phyloP scores from a whole-genome alignment of 2,113 vertebrate species.

The Patagioenas fasciata region DNA sequence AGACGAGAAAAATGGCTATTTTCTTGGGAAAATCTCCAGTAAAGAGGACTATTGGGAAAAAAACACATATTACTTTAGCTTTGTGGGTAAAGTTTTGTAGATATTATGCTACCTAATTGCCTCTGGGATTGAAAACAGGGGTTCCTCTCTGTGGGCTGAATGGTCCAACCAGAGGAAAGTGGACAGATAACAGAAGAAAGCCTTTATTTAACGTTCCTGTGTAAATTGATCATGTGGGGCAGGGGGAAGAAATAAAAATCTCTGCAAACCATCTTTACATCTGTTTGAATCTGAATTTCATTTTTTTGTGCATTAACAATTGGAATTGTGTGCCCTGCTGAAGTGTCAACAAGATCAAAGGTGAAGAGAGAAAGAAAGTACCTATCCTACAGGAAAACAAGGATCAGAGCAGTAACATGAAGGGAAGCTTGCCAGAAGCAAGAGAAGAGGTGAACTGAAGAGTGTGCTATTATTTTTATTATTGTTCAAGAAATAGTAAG shows the following conservation, averaged over 20 bases:
- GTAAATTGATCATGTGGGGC: not conserved
- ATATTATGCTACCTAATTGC: not conserved
- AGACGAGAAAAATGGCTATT: not conserved
- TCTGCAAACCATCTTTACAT: not conserved
- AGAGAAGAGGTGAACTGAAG: not conserved
- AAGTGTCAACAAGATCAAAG: not conserved
- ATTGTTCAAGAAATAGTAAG: not conserved
- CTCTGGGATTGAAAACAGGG: not conserved
- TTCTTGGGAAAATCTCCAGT: not conserved
- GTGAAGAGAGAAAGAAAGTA: not conserved
- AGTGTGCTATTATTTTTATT: not conserved
- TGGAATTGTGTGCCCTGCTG: not conserved
- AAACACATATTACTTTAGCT: not conserved
- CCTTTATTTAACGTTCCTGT: not conserved
- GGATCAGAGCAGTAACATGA: not conserved
- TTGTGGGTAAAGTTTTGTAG: not conserved
- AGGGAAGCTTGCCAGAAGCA: not conserved
- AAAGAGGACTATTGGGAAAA: not conserved
- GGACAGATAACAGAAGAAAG: not conserved
- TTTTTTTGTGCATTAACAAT: not conserved
- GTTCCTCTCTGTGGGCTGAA: not conserved
- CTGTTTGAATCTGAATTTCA: not conserved
- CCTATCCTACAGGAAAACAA: not conserved
- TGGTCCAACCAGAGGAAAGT: not conserved
- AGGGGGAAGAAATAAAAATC: not conserved